Base-by-base conservation (phyloP, 2,797 vertebrate genomes). In the Anabacerthia variegaticeps region DNA sequence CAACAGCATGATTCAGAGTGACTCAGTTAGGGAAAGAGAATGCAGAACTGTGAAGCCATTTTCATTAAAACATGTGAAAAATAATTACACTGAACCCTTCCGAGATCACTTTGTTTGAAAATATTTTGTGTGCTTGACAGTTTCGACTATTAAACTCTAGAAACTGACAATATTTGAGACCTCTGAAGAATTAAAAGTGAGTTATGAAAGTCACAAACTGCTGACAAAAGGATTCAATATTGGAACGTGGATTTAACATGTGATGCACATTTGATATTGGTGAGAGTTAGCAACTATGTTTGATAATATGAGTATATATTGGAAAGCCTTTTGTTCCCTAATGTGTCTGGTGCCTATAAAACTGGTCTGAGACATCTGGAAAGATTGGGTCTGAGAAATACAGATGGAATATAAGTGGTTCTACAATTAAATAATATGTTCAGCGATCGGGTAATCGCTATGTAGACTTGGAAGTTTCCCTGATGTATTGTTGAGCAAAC, bases 301-400 rank as follows among this genome's bases (percentile, higher is more conserved):
- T 95, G 96, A 97, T 92, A 97, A 95, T 93, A 93, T 23, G 78
- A 94, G 81, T 73, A 96, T 79, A 90, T 95, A 91, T 94, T 97
- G 95, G 84, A 96, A 97, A 95, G 88, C 51, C 74, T 97, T 97
- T 96, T 97, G 94, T 96, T 95, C 91, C 89, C 95, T 96, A 94
- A 97, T 94, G 86, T 96, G 93, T 95, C 96, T 97, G 89, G 95
- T 97, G 92, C 95, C 96, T 96, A 96, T 97, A 98, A 98, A 97
- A 98, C 85, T 76, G 92, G 95, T 92, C 93, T 96, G 93, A 97
- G 96, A 97, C 97, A 98, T 97, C 97, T 98, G 96, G 96, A 97
- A 97, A 97, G 96, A 97, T 4, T 94, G 95, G 93, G 86, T 93
- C 97, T 96, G 95, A 96, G 95, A 97, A 97, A 96, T 96, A 97